Percentiles rank a stretch among this genome's conserved stretches.
Evolutionary conservation across 2,888 invertebrate genomes (phyloP).

Genomic region (Drosophila monieri): DNA sequence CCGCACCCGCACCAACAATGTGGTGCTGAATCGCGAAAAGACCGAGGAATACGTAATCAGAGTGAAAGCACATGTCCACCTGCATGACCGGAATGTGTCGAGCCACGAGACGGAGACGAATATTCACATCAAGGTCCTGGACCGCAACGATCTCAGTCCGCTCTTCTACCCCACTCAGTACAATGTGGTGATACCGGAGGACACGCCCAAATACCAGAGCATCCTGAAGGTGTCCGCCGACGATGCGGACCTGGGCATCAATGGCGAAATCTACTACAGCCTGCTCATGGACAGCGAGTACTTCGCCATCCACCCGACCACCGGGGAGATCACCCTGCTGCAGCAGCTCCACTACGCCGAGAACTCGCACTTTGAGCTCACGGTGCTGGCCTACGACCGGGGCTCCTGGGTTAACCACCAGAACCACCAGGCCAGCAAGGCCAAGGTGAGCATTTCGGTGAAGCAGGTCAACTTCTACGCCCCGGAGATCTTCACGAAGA

Average conservation of each 20-base stretch:
- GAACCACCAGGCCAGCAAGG: conserved; percentile 88
- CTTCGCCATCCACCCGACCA: conserved; percentile 97
- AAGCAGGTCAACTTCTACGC: conserved; percentile 93
- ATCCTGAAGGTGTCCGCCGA: conserved; percentile 93
- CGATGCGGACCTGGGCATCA: conserved; percentile 97
- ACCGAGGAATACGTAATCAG: conserved; percentile 92
- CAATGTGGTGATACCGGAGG: conserved; percentile 93
- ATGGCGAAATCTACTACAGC: conserved; percentile 98
- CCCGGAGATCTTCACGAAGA: conserved; percentile 92
- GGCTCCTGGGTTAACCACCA: conserved; percentile 86
- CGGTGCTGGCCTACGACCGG: conserved; percentile 93
- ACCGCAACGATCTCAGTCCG: conserved; percentile 96
- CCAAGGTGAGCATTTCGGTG: conserved; percentile 90
- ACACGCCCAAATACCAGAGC: conserved; percentile 92
- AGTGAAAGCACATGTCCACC: conserved; percentile 88
- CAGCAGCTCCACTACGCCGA: conserved; percentile 90
- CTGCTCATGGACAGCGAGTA: conserved; percentile 91
- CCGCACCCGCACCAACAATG: conserved; percentile 93
- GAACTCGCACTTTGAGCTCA: conserved; percentile 88
- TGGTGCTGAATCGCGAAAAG: conserved; percentile 96
- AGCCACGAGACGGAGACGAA: conserved; percentile 88
- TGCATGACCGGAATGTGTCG: conserved; percentile 85
- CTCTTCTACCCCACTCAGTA: conserved; percentile 96
- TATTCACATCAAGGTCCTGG: conserved; percentile 89
- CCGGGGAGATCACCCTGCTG: conserved; percentile 93